Conservation (phyloP, 2,888 invertebrate genomes). For the Cremastobaeus sp. region DNA sequence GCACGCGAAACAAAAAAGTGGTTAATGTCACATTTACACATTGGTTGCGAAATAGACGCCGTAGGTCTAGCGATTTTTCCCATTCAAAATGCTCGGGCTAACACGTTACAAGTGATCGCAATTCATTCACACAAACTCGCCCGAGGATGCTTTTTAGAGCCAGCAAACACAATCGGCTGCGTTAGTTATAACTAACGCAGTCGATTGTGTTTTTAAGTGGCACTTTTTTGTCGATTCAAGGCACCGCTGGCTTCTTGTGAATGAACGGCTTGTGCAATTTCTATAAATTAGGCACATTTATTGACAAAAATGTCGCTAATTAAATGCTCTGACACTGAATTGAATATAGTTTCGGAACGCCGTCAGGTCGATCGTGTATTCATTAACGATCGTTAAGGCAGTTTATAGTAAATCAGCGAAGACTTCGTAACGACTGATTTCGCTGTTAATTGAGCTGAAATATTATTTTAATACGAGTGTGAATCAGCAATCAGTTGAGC, state of each 20-base stretch:
- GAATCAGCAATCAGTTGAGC: slow-evolving; percentile 33
- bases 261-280: background rate
- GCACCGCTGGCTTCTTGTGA: no score
- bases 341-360: slow-evolving; percentile 35
- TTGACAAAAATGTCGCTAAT: slow-evolving; percentile 38
- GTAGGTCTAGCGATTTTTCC: slow-evolving; percentile 19
- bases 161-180: no score
- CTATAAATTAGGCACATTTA: slow-evolving; percentile 41
- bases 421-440: slow-evolving; percentile 24
- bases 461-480: slow-evolving; percentile 29
- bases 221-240: no score
- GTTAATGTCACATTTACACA: slow-evolving; percentile 57
- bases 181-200: slow-evolving; percentile 38
- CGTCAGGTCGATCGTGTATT: slow-evolving; percentile 32
- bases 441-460: slow-evolving; percentile 36
- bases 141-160: no score
- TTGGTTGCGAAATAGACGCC: slow-evolving; percentile 42
- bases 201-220: no score
- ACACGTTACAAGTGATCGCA: slow-evolving; percentile 17
- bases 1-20: slow-evolving; percentile 29
- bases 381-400: slow-evolving; percentile 23
- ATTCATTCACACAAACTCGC: slow-evolving; percentile 26
- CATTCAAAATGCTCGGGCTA: slow-evolving; percentile 25
- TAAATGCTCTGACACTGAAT: slow-evolving; percentile 52
- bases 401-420: slow-evolving; percentile 39